A percentile compares a stretch with the other conserved stretches of the same genome.
phyloP scores from a whole-genome alignment of 2,888 invertebrate species.

The Acleris holmiana region DNA sequence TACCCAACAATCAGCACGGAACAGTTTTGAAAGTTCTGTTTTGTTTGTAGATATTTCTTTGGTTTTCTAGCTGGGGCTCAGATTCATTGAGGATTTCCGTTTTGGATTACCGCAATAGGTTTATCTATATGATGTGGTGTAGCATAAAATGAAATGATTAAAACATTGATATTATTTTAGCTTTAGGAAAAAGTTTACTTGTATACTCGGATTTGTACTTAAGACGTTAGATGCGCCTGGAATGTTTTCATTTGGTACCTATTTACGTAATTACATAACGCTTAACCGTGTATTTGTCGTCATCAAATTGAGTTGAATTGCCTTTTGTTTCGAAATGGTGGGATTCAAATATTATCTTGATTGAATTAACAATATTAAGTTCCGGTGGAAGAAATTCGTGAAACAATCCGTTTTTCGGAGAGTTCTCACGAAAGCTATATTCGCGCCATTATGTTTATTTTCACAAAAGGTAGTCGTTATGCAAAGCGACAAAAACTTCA shows the following conservation, averaged over 20 bases:
- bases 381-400: slow-evolving; percentile 15
- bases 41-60: slow-evolving; percentile 25
- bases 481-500: slow-evolving; percentile 38
- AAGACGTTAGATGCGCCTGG: no score
- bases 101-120: not conserved
- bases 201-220: no score
- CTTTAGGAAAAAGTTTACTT: no score
- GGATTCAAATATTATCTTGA: not conserved
- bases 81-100: slow-evolving; percentile 31
- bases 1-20: slow-evolving; percentile 42
- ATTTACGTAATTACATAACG: not conserved
- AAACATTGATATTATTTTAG: no score
- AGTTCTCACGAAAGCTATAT: slow-evolving; percentile 26
- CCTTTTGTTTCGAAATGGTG: slow-evolving; percentile 22
- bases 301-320: not conserved
- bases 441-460: slow-evolving; percentile 31
- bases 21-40: slow-evolving; percentile 33
- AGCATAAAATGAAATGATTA: no score
- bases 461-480: slow-evolving; percentile 32
- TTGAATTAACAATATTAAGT: slow-evolving; percentile 22
- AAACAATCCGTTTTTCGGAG: slow-evolving; percentile 13
- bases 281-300: not conserved
- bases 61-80: slow-evolving; percentile 18
- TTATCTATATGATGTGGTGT: no score
- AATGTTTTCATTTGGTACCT: no score